These are phyloP conservation scores for Rhea americana DNA, from an alignment of 2,113 vertebrate genomes.

Conservation along the genomic window DNA sequence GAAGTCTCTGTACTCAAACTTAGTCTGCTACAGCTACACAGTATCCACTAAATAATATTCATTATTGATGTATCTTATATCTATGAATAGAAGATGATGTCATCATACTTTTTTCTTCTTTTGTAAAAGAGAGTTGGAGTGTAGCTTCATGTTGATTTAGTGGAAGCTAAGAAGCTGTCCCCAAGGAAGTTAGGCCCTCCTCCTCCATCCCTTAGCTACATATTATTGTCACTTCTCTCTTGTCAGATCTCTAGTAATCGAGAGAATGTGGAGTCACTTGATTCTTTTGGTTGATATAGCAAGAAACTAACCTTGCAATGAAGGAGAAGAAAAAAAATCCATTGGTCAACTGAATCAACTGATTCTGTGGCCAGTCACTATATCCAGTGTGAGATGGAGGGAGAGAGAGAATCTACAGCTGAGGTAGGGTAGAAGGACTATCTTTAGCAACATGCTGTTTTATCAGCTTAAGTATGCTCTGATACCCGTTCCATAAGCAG, in stretches of 20 bases:
- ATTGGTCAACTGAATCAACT: not conserved
- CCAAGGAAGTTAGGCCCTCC: not conserved
- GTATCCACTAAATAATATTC: not conserved
- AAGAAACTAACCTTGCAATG: not conserved
- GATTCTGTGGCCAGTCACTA: not conserved
- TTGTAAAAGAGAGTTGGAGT: not conserved
- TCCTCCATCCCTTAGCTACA: not conserved
- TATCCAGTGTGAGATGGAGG: not conserved
- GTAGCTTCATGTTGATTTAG: not conserved
- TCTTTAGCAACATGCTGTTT: not conserved
- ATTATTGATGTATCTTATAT: not conserved
- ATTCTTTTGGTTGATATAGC: not conserved
- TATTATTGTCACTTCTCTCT: not conserved
- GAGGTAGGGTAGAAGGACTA: not conserved
- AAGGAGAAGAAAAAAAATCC: not conserved
- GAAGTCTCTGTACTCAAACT: not conserved
- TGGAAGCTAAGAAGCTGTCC: not conserved
- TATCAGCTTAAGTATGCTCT: not conserved
- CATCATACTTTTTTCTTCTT: not conserved
- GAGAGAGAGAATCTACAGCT: not conserved
- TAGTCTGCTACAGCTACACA: not conserved
- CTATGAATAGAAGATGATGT: not conserved
- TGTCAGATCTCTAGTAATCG: not conserved
- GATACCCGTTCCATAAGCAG: not conserved
- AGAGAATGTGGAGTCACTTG: not conserved